phyloP scores from a whole-genome alignment of 2,888 invertebrate genomes.

The Abscondita cerata region DNA sequence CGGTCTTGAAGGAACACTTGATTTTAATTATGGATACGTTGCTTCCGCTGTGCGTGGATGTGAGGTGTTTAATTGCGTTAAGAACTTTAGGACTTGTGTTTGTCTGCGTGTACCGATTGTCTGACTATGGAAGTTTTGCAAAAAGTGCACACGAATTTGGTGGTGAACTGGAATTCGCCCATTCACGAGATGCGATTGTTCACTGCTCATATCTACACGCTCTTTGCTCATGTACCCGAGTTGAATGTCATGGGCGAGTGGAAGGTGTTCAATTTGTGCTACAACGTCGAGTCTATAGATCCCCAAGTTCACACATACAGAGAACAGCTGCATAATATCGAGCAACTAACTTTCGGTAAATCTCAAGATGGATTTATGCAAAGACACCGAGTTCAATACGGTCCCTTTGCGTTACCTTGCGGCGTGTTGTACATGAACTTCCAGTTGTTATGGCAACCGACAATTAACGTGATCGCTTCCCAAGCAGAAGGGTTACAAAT shows the following conservation, averaged over 20 bases:
- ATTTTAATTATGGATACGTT: constrained; percentile 59
- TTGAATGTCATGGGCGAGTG: constrained; percentile 62
- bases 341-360: constrained; percentile 73
- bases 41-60: constrained; percentile 59
- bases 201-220: constrained; percentile 75
- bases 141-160: constrained; percentile 63
- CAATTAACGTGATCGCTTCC: constrained; percentile 75
- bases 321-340: constrained; percentile 75
- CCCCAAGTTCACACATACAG: constrained; percentile 82
- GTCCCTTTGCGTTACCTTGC: constrained; percentile 79
- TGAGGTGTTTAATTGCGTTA: constrained; percentile 61
- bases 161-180: constrained; percentile 71
- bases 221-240: constrained; percentile 67
- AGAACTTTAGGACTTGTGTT: constrained; percentile 64
- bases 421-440: constrained; percentile 88
- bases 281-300: constrained; percentile 72
- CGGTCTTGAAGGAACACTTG: constrained; percentile 47
- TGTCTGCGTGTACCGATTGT: constrained; percentile 53
- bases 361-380: constrained; percentile 62
- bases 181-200: constrained; percentile 74
- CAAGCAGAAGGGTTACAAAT: constrained; percentile 70
- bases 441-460: constrained; percentile 87
- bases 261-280: constrained; percentile 71
- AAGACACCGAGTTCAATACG: constrained; percentile 65
- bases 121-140: constrained; percentile 56